Evolutionary conservation across 2,888 invertebrate species (phyloP).

Genomic region (Micoletzkya japonica): DNA sequence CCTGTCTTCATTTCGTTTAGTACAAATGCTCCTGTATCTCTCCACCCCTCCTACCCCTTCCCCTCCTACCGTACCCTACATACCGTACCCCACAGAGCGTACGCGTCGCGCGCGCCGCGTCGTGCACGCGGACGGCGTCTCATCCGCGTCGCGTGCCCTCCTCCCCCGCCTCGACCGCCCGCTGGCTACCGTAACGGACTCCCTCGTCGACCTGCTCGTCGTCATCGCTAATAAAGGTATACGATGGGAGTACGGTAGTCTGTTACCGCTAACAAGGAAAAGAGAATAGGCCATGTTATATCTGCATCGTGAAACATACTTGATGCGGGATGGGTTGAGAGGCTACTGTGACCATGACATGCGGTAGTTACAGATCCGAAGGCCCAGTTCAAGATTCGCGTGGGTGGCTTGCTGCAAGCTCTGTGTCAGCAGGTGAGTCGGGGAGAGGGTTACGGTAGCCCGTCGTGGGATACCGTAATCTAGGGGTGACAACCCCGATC

Average conservation of each 20-base stretch:
- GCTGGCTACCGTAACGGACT: constrained; percentile 4
- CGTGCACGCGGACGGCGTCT: constrained; percentile 41
- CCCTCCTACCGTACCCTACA: too few species aligned
- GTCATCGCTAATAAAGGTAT: constrained; percentile 17
- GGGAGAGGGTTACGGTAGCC: not conserved
- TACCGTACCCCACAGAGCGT: constrained; percentile 32
- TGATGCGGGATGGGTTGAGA: too few species aligned
- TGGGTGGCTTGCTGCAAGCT: constrained; percentile 45
- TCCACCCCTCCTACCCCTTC: too few species aligned
- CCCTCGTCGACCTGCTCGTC: constrained; percentile 17
- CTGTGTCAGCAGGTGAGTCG: constrained; percentile 24
- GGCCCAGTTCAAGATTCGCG: constrained; percentile 49
- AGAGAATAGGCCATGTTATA: too few species aligned
- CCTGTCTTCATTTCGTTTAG: too few species aligned
- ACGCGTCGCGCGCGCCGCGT: constrained; percentile 41
- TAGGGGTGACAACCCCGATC: too few species aligned
- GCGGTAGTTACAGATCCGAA: constrained; percentile 41
- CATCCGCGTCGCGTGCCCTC: constrained; percentile 37
- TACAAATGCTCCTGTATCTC: too few species aligned
- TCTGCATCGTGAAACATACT: too few species aligned
- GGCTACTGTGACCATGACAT: not conserved
- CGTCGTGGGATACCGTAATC: not conserved
- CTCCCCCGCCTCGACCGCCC: not conserved
- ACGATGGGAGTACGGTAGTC: not conserved
- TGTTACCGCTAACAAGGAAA: too few species aligned